phyloP scores from a whole-genome alignment of 2,797 vertebrate species.

The Cynopterus sphinx region DNA sequence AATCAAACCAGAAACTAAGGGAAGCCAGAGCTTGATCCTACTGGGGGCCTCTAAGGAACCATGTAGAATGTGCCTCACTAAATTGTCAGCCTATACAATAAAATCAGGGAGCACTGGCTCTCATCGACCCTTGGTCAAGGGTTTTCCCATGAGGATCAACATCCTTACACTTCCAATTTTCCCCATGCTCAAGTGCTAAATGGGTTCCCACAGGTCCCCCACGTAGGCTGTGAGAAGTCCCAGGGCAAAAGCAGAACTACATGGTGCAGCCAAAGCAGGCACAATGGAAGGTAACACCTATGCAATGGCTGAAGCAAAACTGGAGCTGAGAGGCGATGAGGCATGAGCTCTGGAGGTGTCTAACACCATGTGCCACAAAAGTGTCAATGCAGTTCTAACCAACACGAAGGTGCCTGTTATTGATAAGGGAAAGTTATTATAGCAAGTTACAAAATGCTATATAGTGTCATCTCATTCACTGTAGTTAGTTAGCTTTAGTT shows the following conservation, averaged over 20 bases:
- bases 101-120: not conserved
- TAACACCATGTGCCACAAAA: not conserved
- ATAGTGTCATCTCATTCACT: not conserved
- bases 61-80: not conserved
- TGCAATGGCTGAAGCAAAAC: not conserved
- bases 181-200: not conserved
- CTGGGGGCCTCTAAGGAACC: not conserved
- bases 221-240: not conserved
- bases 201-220: not conserved
- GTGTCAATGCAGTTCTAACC: not conserved
- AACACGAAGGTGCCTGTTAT: not conserved
- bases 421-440: not conserved
- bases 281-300: not conserved
- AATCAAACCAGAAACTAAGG: not conserved
- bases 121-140: not conserved
- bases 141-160: not conserved
- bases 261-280: not conserved
- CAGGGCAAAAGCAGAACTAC: constrained; percentile 5
- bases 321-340: not conserved
- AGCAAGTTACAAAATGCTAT: not conserved
- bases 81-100: not conserved
- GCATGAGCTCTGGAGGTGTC: not conserved
- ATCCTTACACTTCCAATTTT: not conserved
- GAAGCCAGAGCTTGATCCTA: not conserved
- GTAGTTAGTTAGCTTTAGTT: constrained; percentile 4